Evolutionary conservation across 1,140 invertebrate species (phyloP).

Genomic region (Cyphomyrmex costatus): DNA sequence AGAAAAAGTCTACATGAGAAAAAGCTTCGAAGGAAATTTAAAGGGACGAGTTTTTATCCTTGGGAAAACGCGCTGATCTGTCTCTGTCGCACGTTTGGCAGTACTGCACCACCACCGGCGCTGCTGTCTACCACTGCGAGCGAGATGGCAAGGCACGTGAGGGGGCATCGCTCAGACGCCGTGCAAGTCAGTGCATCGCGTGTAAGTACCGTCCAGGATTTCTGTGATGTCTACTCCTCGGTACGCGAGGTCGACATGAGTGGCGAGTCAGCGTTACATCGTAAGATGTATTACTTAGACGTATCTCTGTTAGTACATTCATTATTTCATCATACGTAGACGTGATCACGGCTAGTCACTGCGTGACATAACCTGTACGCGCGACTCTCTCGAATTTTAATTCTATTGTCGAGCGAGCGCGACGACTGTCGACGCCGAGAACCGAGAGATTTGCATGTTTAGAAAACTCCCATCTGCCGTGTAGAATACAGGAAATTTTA

Average conservation of each 20-base stretch:
- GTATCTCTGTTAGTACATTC: constrained; percentile 85
- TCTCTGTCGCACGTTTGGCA: background rate
- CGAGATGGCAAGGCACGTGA: background rate
- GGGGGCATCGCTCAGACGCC: constrained; percentile 39
- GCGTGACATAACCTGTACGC: constrained; percentile 43
- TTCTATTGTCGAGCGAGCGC: constrained; percentile 46
- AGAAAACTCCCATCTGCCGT: background rate
- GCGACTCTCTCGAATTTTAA: background rate
- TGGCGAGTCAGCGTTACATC: constrained; percentile 62
- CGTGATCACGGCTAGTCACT: background rate
- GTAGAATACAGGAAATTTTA: background rate
- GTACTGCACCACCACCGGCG: background rate
- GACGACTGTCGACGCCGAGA: background rate
- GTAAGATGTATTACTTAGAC: constrained; percentile 84
- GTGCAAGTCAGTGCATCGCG: background rate
- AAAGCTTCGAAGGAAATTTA: background rate
- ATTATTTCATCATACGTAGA: constrained; percentile 36
- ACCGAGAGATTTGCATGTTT: background rate
- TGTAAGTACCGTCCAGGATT: constrained; percentile 53
- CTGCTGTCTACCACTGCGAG: background rate
- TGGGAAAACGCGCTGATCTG: background rate
- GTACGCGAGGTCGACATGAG: constrained; percentile 58
- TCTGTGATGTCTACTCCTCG: background rate
- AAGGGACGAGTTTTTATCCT: background rate
- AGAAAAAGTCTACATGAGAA: background rate